A percentile compares a stretch with the other conserved stretches of the same genome.
Evolutionary conservation across 1,140 invertebrate genomes (phyloP).

Genomic region (Kradibia gibbosae): DNA sequence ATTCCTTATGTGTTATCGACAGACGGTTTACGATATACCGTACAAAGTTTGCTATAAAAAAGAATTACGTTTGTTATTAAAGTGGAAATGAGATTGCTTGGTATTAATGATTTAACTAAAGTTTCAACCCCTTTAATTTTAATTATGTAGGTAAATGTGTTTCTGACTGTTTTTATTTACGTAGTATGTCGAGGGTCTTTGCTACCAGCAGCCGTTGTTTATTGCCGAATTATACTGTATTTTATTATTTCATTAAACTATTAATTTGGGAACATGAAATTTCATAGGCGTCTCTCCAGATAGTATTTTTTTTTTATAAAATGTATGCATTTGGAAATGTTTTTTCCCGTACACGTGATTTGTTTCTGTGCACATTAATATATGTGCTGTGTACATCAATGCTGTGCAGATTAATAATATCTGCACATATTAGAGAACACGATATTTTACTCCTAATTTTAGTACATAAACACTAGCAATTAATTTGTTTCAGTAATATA

Average conservation of each 20-base stretch:
- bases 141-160: neutral
- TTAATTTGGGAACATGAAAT: too few species aligned
- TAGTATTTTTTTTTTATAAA: too few species aligned
- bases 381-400: too few species aligned
- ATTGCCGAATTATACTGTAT: neutral
- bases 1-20: neutral
- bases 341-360: too few species aligned
- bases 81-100: neutral
- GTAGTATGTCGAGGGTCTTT: neutral
- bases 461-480: too few species aligned
- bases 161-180: neutral
- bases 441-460: too few species aligned
- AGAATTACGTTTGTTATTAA: neutral
- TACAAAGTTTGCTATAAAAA: neutral
- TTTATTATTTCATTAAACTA: neutral
- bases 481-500: too few species aligned
- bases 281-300: too few species aligned
- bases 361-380: too few species aligned
- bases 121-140: neutral
- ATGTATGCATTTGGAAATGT: too few species aligned
- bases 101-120: neutral
- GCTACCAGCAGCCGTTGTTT: neutral
- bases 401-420: too few species aligned
- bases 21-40: neutral
- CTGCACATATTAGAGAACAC: too few species aligned